A percentile compares a stretch with the other conserved stretches of the same genome.
phyloP scores from a whole-genome alignment of 2,888 invertebrate genomes.

The Hipparchia sbordonii region DNA sequence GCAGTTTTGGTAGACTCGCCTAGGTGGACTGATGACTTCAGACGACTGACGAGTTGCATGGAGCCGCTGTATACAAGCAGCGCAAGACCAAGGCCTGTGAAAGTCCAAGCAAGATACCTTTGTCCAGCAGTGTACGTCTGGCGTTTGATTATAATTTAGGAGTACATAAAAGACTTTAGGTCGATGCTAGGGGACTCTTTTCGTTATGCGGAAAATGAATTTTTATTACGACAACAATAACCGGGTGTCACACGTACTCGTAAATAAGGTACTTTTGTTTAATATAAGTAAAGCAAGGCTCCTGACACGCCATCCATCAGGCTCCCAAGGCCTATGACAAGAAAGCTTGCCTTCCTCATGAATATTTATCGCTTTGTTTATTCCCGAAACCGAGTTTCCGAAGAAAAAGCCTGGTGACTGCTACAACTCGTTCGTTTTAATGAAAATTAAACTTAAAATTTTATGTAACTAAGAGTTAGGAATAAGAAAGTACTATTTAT shows the following conservation, averaged over 20 bases:
- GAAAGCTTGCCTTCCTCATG: constrained; percentile 75
- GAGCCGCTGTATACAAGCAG: too few relatives aligned
- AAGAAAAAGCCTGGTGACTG: constrained; percentile 24
- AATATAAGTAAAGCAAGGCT: constrained; percentile 50
- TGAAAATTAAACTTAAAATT: neutral
- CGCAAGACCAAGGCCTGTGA: too few relatives aligned
- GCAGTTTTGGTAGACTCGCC: too few relatives aligned
- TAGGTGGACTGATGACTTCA: too few relatives aligned
- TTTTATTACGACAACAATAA: constrained; percentile 22
- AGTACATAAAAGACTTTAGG: neutral
- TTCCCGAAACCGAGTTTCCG: constrained; percentile 44
- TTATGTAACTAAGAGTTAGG: neutral
- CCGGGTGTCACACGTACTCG: constrained; percentile 18
- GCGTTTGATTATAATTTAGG: too few relatives aligned
- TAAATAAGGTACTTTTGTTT: constrained; percentile 39
- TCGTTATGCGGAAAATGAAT: constrained; percentile 1
- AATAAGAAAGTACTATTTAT: neutral
- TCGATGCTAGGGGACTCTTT: neutral
- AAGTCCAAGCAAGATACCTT: too few relatives aligned
- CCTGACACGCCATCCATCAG: constrained; percentile 72
- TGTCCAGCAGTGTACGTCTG: too few relatives aligned
- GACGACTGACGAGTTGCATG: too few relatives aligned
- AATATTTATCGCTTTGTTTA: constrained; percentile 74
- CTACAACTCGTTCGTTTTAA: constrained; percentile 30
- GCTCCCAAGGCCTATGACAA: constrained; percentile 73